Evolutionary conservation across 2,797 vertebrate genomes (phyloP).

Genomic region (Falco concolor): DNA sequence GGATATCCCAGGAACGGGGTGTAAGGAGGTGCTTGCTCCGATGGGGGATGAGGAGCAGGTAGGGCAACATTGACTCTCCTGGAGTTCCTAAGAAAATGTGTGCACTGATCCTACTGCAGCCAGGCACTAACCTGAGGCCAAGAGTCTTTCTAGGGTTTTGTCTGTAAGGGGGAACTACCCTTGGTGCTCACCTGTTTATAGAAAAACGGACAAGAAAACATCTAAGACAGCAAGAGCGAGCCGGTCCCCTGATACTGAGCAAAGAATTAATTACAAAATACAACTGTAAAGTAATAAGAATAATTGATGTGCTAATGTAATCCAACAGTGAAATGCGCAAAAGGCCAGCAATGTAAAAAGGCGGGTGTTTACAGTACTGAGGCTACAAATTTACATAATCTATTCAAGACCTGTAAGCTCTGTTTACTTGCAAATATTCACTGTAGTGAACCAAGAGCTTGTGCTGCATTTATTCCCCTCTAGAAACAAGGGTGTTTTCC

Average conservation of each 20-base stretch:
- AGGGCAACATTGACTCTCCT: background rate
- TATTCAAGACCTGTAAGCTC: accelerated
- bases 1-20: accelerated
- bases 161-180: accelerated
- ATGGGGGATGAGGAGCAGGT: background rate
- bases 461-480: too few species aligned
- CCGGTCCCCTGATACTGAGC: background rate
- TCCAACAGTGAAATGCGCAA: accelerated
- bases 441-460: background rate
- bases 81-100: accelerated
- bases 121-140: background rate
- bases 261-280: background rate
- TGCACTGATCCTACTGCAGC: background rate
- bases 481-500: background rate
- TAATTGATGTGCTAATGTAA: too few species aligned
- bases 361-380: background rate
- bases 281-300: background rate
- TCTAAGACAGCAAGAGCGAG: background rate
- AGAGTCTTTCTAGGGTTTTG: accelerated
- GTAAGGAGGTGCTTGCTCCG: background rate
- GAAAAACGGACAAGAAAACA: accelerated
- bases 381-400: background rate
- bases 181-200: accelerated
- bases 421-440: background rate
- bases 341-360: background rate